Evolutionary conservation across 2,797 vertebrate genomes (phyloP), one percentile per base, ranked within the genome.

Genomic region (Xiphorhynchus erythropygius): DNA sequence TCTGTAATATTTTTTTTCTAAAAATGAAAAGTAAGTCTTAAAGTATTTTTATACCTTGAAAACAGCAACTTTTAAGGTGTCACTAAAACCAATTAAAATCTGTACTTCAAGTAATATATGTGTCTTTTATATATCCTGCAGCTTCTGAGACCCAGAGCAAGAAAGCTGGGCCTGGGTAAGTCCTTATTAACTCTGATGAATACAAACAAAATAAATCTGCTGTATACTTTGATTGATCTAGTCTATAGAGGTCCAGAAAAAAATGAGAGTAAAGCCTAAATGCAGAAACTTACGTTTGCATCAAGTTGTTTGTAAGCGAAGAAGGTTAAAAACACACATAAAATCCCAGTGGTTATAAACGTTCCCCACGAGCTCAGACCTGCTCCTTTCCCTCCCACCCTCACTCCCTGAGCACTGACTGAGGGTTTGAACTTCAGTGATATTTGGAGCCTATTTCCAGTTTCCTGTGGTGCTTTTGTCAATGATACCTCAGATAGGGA

Each of bases 101-200:
- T 59, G 13, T 46, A 37, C 27, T n/a, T 49, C 8, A 35, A 73
- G 19, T 85, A 56, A 95, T 81, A 39, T 19, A 11, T 83, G 13
- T 84, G 19, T 74, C 11, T 93, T 85, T 90, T 89, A 33, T 75
- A 32, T 95, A 59, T 97, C 63, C 94, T 97, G 52, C 94, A 99
- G 99, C 94, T 99, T 96, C 97, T 99, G 56, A 98, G 99, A 95
- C 99, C 99, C 39, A 98, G 99, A 97, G 98, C 97, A 71, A 98
- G 97, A 75, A 99, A 99, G 90, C 23, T 99, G 71, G 99, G 99
- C 65, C 97, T 99, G 2, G 99, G 99, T 99, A 97, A 98, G 99
- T 95, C 35, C 44, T 93, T 35, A 46, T 22, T 69, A 41, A 86
- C 28, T 76, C 50, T 49, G n/a, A n/a, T 68, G 69, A 60, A 12